phyloP scores from a whole-genome alignment of 2,797 vertebrate species.

The Heliangelus exortis region DNA sequence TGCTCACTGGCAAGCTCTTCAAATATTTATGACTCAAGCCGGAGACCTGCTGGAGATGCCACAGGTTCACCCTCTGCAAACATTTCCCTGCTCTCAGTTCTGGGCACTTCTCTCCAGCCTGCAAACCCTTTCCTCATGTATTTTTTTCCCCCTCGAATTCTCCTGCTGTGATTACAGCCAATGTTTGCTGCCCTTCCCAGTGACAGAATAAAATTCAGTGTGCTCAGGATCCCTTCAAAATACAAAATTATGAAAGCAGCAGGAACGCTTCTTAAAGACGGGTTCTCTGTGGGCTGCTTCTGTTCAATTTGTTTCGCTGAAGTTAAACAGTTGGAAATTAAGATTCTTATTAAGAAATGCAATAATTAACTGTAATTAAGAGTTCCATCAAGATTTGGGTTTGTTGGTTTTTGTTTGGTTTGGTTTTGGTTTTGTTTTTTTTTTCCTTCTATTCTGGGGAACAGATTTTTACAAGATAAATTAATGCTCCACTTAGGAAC shows the following conservation, averaged over 20 bases:
- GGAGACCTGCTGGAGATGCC: not conserved
- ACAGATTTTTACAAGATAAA: constrained; percentile 15
- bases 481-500: not conserved
- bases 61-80: not conserved
- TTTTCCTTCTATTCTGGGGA: not conserved
- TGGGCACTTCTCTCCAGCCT: not conserved
- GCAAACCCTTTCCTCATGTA: not conserved
- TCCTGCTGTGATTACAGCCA: not conserved
- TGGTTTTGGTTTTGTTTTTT: not conserved
- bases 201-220: not conserved
- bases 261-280: not conserved
- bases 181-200: not conserved
- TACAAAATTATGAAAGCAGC: not conserved
- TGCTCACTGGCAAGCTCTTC: not conserved
- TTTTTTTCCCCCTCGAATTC: not conserved
- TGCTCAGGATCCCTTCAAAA: not conserved
- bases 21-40: not conserved
- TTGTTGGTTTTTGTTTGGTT: not conserved
- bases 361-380: constrained; percentile 52
- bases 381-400: not conserved
- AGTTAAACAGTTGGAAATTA: constrained; percentile 45
- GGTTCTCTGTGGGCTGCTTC: not conserved
- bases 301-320: constrained; percentile 7
- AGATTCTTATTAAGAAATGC: constrained; percentile 37
- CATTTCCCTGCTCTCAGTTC: not conserved